Base-by-base conservation (phyloP, 2,797 vertebrate species). In the Chrysolophus pictus region DNA sequence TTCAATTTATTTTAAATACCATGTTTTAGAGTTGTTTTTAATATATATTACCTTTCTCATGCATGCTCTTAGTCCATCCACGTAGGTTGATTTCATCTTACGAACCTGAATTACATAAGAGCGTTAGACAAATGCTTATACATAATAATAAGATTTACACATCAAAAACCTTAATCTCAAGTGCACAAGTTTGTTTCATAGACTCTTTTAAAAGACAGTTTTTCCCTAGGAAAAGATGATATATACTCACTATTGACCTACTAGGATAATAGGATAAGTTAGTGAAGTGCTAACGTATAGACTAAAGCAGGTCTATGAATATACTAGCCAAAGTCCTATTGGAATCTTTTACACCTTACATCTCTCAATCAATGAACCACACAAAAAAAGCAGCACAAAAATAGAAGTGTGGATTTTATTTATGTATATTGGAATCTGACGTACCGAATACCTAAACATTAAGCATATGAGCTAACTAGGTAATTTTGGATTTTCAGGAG, bases 71-170 rank as follows among this genome's bases (percentile, higher is more conserved):
- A 99, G 97, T 58, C 99, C 98, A 74, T 99, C 99, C 67, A 99
- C 97, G 70, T 99, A 99, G 17, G 98, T 97, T 33, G 99, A 99
- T 96, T 99, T 99, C 97, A 99, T 98, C 96, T 99, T 99, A 96
- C 98, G 99, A 93, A 99, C 97, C 99, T 99, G 95, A 39, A 49
- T 87, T 7, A 81, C 8, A 67, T 29, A 85, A 87, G 92, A 70
- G 19, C 64, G 35, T 29, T 35, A 81, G 14, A 39, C 16, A 68
- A 80, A 87, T 39, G 14, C 18, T 76, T 63, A 62, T 41, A 44
- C 41, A 73, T 18, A 55, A 80, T 81, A 81, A 23, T 9, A 73
- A 65, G 8, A 42, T 9, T 26, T 68, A 69, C 53, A 85, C 73
- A 87, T 29, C 65, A 31, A 82, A 39, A 21, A 55, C n/a, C 4